Evolutionary conservation across 1,140 invertebrate genomes (phyloP), one percentile per base, ranked within the genome.

Genomic region (Lutraria rhynchaena): DNA sequence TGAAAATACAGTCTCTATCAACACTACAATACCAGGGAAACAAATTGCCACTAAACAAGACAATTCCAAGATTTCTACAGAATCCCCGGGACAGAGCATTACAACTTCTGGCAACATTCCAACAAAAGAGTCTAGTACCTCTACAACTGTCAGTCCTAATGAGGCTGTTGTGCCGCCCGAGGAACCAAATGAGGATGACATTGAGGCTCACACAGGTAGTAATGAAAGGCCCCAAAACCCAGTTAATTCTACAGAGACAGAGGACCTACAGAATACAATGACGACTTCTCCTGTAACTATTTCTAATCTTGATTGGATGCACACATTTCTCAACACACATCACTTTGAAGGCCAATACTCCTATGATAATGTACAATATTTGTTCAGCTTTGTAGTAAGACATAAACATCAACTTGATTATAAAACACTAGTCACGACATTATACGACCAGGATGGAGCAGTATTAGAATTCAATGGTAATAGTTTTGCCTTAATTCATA

Each of bases 391-490:
- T 55, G 53, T 76, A 11, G 41, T 61, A 29, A n/a, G 53, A 24
- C 58, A 63, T 41, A 63, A 46, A 29, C 73, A 76, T 63, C 73
- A 35, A 17, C 15, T n/a, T 22, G 35, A 51, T 51, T 27, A 33
- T 1, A 61, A 31, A 22, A 63, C 60, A 0, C 55, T 76, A 5
- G 58, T 76, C 1, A n/a, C 58, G 0, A 63, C n/a, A 11, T 49
- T 76, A 22, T 63, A 76, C 31, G 73, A 76, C 24, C 35, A 37
- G 29, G 73, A 76, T 76, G 73, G 73, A 17, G 73, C 73, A 15
- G 33, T 60, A 9, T n/a, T 76, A 1, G 73, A 76, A n/a, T 51
- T 76, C 31, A 76, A 76, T 63, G 73, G 73, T 76, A 76, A 58
- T 22, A 58, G 15, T 22, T n/a, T 58, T 58, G 55, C 24, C 15